phyloP scores from a whole-genome alignment of 2,797 vertebrate genomes.

The Gephyroberyx darwinii region DNA sequence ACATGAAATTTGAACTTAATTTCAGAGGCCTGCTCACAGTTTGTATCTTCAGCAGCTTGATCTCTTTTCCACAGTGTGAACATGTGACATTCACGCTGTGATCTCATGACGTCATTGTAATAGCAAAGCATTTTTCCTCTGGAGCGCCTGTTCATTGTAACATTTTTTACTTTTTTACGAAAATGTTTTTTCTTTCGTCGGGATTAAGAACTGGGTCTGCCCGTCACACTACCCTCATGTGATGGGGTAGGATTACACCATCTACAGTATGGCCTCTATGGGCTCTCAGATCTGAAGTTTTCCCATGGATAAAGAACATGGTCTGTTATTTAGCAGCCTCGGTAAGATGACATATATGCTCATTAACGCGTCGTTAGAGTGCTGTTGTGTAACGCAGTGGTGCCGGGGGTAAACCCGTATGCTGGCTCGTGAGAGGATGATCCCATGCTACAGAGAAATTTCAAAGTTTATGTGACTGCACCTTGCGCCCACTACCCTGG shows the following conservation, averaged over 20 bases:
- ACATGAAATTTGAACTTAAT: background rate
- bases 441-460: background rate
- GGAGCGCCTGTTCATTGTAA: background rate
- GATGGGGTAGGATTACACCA: conserved; percentile 59
- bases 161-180: conserved; percentile 21
- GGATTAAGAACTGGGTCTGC: conserved; percentile 44
- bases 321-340: conserved; percentile 1
- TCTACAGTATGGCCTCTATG: conserved; percentile 3
- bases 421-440: background rate
- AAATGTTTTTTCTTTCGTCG: conserved; percentile 21
- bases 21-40: background rate
- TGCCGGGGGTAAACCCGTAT: background rate
- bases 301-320: conserved; percentile 9
- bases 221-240: conserved; percentile 73
- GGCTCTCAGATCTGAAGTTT: conserved; percentile 24
- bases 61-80: too few relatives aligned
- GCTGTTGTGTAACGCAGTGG: background rate
- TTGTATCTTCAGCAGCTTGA: background rate
- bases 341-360: conserved; percentile 6
- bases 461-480: conserved; percentile 6
- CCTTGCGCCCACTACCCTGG: background rate
- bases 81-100: too few relatives aligned
- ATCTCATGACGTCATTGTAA: background rate
- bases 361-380: conserved; percentile 26
- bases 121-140: background rate